Evolutionary conservation across 2,797 vertebrate species (phyloP).

Genomic region (Orientallactaga sibirica): DNA sequence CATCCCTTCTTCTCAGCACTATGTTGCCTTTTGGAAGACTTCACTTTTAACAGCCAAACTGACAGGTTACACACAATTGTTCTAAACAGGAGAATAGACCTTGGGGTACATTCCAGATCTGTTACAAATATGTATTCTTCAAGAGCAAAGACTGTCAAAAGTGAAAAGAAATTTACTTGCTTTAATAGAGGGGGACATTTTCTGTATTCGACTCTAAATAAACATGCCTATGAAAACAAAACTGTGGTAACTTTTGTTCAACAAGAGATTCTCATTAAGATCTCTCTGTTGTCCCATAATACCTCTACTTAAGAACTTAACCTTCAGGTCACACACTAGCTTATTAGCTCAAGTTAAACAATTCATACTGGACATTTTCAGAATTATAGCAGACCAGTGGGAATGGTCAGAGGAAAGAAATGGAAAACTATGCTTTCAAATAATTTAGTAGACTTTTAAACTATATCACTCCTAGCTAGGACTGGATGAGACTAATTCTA

Average conservation of each 20-base stretch:
- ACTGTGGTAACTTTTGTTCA: conserved; percentile 10
- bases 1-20: too few relatives aligned
- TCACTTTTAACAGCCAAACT: not conserved
- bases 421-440: not conserved
- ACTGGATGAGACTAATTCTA: conserved; percentile 46
- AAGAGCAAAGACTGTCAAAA: not conserved
- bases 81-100: conserved; percentile 39
- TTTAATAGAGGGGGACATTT: conserved; percentile 30
- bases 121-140: conserved; percentile 29
- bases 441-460: conserved; percentile 50
- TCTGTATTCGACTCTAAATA: not conserved
- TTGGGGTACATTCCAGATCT: conserved; percentile 8
- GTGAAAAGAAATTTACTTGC: not conserved
- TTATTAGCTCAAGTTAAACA: conserved; percentile 55
- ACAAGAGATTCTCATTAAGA: conserved; percentile 21
- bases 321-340: not conserved
- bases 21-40: not conserved
- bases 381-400: not conserved
- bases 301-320: conserved; percentile 36
- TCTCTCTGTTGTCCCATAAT: not conserved
- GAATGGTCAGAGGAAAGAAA: not conserved
- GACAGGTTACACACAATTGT: conserved; percentile 18
- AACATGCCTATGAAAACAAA: not conserved
- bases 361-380: conserved; percentile 48
- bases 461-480: not conserved